These are phyloP conservation scores for Yponomeuta cagnagella DNA, from an alignment of 2,888 invertebrate genomes.

Conservation along the genomic window DNA sequence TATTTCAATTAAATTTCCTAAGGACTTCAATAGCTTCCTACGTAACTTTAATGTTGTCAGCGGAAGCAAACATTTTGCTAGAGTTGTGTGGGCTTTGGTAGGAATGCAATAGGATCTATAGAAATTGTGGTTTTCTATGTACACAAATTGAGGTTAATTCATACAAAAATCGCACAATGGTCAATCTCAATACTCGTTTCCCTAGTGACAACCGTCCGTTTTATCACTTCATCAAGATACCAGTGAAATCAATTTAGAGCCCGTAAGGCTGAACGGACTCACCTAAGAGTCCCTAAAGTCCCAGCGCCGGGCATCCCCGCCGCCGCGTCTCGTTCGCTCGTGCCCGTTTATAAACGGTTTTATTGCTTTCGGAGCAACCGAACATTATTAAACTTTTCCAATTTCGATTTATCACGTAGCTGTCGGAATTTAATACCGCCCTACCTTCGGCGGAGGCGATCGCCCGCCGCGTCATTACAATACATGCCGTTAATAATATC, in stretches of 20 bases:
- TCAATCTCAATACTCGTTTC: not conserved
- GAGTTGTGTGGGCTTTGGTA: not conserved
- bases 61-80: not conserved
- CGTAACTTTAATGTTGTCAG: slow-evolving; percentile 33
- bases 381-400: slow-evolving; percentile 78
- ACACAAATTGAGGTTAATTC: not conserved
- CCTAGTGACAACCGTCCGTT: slow-evolving; percentile 23
- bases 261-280: slow-evolving; percentile 57
- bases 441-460: slow-evolving; percentile 75
- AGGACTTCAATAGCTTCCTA: slow-evolving; percentile 32
- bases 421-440: slow-evolving; percentile 77
- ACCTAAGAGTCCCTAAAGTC: slow-evolving; percentile 72
- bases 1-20: slow-evolving; percentile 45
- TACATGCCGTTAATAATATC: slow-evolving; percentile 73
- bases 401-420: slow-evolving; percentile 77
- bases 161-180: not conserved
- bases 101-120: not conserved
- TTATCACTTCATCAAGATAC: slow-evolving; percentile 67
- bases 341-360: slow-evolving; percentile 77
- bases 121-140: not conserved
- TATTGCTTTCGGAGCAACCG: slow-evolving; percentile 77
- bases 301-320: slow-evolving; percentile 69
- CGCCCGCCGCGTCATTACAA: slow-evolving; percentile 76
- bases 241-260: slow-evolving; percentile 65
- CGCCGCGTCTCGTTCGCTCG: slow-evolving; percentile 68